Percentiles rank a stretch among this genome's conserved stretches.
Conservation (phyloP, 2,113 vertebrate genomes). For the Pelusios castaneus region DNA sequence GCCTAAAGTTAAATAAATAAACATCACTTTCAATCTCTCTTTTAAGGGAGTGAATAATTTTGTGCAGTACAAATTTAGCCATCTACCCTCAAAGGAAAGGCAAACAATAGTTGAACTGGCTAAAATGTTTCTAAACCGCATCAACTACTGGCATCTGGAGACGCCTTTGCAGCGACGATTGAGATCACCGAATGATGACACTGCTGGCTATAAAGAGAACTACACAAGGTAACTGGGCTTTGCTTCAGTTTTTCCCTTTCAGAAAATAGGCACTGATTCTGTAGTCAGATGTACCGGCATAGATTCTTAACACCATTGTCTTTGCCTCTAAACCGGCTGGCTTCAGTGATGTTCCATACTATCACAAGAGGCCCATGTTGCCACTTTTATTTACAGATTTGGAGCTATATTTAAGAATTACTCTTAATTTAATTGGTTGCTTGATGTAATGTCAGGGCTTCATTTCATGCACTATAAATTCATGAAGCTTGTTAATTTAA, state of each 20-base stretch:
- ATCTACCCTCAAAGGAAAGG: conserved; percentile 94
- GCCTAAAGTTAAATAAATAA: not conserved
- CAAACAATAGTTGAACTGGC: conserved; percentile 96
- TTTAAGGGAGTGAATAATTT: conserved; percentile 97
- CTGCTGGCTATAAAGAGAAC: conserved; percentile 94
- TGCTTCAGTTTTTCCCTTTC: not conserved
- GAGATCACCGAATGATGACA: conserved; percentile 90
- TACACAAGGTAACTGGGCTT: conserved; percentile 89
- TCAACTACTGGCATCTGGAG: conserved; percentile 99
- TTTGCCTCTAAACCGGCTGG: not conserved
- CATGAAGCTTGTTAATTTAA: not conserved
- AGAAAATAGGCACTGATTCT: not conserved
- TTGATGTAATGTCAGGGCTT: not conserved
- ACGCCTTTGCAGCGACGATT: conserved; percentile 92
- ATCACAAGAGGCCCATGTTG: not conserved
- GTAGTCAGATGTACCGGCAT: rapidly evolving
- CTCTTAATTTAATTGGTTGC: not conserved
- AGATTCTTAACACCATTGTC: not conserved
- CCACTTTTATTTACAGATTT: not conserved
- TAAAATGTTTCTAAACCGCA: conserved; percentile 99
- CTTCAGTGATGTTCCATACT: not conserved
- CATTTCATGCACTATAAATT: not conserved
- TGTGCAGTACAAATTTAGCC: conserved; percentile 99
- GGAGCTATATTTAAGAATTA: not conserved
- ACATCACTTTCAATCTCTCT: conserved; percentile 2